Base-by-base conservation (phyloP, 2,113 vertebrate genomes). In the Danionella cerebrum region DNA sequence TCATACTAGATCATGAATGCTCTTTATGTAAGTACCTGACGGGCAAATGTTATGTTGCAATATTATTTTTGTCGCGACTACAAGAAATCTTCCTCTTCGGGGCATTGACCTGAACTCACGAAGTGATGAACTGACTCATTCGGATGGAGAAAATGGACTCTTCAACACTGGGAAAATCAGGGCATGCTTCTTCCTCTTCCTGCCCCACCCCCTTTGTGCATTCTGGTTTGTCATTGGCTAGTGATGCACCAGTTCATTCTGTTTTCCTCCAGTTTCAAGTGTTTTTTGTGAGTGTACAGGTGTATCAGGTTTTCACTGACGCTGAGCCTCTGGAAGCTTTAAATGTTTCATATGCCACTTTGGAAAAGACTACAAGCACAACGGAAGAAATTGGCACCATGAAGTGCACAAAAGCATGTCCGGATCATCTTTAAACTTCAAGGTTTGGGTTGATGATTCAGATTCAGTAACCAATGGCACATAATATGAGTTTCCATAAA, bases 21-120 rank as follows among this genome's bases (percentile, higher is more conserved):
- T 86, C 82, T 85, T 84, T 85, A 84, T 86, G 87, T 82, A 87
- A 84, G 81, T 86, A 84, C 81, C 78, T 84, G 81, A 84, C 79
- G 85, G 83, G 83, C 83, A 76, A 87, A 85, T 85, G 80, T 84
- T 83, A 77, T n/a, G n/a, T 84, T 85, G 76, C 85, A 81, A 77
- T 86, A 82, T 85, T 84, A 74, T 84, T 84, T 86, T 83, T 82
- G 80, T 85, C 78, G 76, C 9, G 13, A 42, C 70, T 74, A 77
- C 70, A 71, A 79, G 76, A n/a, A 24, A 39, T 51, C 65, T 74
- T 16, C 51, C 59, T 67, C 24, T 42, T 59, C 31, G 11, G 31
- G 66, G 54, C 54, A 69, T 59, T 60, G 24, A 44, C 21, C 19
- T 16, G 29, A 45, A 42, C 12, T 44, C 58, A 60, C 18, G 21